Evolutionary conservation across 2,797 vertebrate species (phyloP), one percentile per base, ranked within the genome.

Genomic region (Sebastes alutus): DNA sequence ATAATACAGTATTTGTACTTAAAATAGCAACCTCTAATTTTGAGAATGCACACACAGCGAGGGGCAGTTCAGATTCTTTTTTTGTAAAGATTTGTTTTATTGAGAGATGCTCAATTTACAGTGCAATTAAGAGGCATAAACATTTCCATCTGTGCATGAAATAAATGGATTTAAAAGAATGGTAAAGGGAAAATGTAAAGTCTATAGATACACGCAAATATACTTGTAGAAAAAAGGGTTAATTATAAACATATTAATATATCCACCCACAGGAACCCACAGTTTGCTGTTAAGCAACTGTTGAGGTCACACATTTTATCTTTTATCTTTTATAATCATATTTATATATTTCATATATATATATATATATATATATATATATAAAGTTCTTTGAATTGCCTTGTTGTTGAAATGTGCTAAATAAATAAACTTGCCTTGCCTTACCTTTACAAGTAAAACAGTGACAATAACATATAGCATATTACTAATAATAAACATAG

Each of bases 11-110:
- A 68, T 58, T 25, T 75, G 29, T 1, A 49, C 65, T 77, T 62
- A 42, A 66, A 80, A 49, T 35, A 68, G 62, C 4, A n/a, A 4
- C 67, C 30, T 58, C 16, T 80, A 66, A 75, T 46, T 70, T 74
- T 13, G 13, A 4, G 25, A 38, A 10, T 10, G 35, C n/a, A 7
- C 13, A 11, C 59, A 32, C 49, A 58, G 76, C 1, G 16, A 46
- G 46, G 22, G 18, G 55, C 22, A 4, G 63, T 63, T 63, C 2
- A 62, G 18, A 5, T 55, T 30, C 13, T 55, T 32, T 65, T 29
- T 29, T 10, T 60, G 16, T 30, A 30, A 30, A 27, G 55, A 58
- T 58, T 56, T 55, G 46, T 16, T 46, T 62, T 33, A 62, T 13
- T 49, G 7, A 42, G 38, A 25, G 13, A 18, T 20, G 1, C 23